phyloP scores from a whole-genome alignment of 1,140 invertebrate genomes.

The Microvelia longipes region DNA sequence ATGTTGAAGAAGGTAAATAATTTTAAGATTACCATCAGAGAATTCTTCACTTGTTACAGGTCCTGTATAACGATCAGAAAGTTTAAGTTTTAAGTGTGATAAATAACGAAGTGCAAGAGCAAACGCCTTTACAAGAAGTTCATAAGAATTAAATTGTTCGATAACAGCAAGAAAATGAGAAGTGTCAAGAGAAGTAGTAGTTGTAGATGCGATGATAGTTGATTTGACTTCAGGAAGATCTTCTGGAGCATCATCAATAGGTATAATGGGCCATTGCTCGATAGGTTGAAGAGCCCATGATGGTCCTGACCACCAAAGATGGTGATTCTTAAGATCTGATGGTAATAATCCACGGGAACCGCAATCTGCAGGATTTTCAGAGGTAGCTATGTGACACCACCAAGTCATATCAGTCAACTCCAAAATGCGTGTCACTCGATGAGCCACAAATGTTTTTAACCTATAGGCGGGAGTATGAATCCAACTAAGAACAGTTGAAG shows the following conservation, averaged over 20 bases:
- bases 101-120: too few species aligned
- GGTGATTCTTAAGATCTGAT: slow-evolving; percentile 18
- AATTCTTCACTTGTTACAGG: background rate
- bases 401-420: background rate
- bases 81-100: too few species aligned
- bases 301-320: slow-evolving; percentile 30
- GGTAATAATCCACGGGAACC: slow-evolving; percentile 28
- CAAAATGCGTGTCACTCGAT: background rate
- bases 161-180: too few species aligned
- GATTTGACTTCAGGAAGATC: too few species aligned
- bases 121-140: too few species aligned
- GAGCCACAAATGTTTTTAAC: background rate
- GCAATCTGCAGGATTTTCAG: slow-evolving; percentile 31
- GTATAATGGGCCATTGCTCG: background rate
- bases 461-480: background rate
- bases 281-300: background rate
- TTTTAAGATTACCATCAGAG: background rate
- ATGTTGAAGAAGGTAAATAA: background rate
- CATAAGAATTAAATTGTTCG: too few species aligned
- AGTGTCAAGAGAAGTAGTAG: too few species aligned
- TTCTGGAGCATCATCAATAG: too few species aligned
- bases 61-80: too few species aligned
- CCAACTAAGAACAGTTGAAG: background rate
- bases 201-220: too few species aligned
- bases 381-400: slow-evolving; percentile 19